phyloP scores from a whole-genome alignment of 2,113 vertebrate species.

The Gymnorhina tibicen region DNA sequence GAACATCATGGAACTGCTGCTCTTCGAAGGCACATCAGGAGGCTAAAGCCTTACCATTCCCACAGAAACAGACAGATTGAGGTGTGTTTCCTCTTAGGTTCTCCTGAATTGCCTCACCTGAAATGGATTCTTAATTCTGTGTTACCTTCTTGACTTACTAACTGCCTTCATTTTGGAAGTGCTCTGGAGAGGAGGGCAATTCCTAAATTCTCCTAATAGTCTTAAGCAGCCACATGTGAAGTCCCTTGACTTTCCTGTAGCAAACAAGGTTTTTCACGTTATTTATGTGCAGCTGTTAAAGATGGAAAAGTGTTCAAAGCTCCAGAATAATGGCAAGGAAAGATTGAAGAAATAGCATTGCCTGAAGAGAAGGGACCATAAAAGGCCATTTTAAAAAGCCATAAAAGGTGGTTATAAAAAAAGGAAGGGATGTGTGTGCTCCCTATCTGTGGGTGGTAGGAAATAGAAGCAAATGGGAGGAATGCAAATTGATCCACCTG shows the following conservation, averaged over 20 bases:
- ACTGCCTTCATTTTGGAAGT: not conserved
- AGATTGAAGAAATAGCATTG: not conserved
- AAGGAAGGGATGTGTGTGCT: not conserved
- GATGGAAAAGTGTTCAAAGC: not conserved
- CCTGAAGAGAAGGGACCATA: not conserved
- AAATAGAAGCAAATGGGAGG: not conserved
- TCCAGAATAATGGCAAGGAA: not conserved
- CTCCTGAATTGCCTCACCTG: not conserved
- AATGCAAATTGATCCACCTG: not conserved
- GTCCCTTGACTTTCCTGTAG: not conserved
- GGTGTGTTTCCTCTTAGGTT: not conserved
- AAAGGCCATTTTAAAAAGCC: not conserved
- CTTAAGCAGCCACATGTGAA: accelerated
- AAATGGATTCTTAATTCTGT: not conserved
- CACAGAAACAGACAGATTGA: not conserved
- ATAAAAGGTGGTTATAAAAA: not conserved
- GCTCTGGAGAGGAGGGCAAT: not conserved
- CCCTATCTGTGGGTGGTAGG: accelerated
- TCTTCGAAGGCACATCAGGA: accelerated
- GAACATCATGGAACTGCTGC: not conserved
- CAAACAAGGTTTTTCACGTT: accelerated
- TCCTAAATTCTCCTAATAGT: not conserved
- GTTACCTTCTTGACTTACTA: not conserved
- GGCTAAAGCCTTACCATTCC: not conserved
- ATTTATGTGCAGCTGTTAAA: not conserved